Percentiles rank a stretch among this genome's conserved stretches.
Evolutionary conservation across 23 tunicate genomes (phyloP).

Genomic region (Trididemnum nubilum): DNA sequence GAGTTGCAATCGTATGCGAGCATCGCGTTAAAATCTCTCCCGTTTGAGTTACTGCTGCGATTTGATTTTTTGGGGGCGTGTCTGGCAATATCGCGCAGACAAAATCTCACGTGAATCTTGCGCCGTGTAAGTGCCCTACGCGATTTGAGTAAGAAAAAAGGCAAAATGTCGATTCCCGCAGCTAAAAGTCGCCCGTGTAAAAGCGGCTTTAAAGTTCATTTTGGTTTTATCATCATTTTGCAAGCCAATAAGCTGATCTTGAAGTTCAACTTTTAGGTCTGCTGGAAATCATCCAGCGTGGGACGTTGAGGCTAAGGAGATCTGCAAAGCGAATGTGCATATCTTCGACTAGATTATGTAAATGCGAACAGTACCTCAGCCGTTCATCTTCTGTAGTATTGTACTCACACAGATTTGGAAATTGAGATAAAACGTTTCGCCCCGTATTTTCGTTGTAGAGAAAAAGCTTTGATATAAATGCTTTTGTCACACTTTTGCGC

Average conservation of each 20-base stretch:
- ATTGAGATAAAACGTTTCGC: slow-evolving; percentile 33
- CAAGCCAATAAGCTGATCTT: slow-evolving; percentile 24
- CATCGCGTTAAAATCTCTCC: no score
- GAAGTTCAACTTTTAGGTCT: slow-evolving; percentile 45
- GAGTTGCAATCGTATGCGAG: no score
- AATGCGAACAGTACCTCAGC: no score
- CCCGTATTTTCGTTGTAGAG: slow-evolving; percentile 24
- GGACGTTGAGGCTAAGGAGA: slow-evolving; percentile 18
- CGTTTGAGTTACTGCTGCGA: no score
- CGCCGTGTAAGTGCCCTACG: no score
- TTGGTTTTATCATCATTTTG: slow-evolving; percentile 32
- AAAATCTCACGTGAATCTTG: no score
- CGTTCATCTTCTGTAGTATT: slow-evolving; percentile 29
- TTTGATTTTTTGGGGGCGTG: no score
- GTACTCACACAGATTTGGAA: slow-evolving; percentile 36
- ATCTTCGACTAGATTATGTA: slow-evolving; percentile 14
- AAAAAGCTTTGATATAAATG: slow-evolving; percentile 25
- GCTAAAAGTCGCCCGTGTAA: no score
- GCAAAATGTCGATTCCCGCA: no score
- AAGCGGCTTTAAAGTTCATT: slow-evolving; percentile 25
- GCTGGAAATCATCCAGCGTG: slow-evolving; percentile 22
- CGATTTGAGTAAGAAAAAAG: no score
- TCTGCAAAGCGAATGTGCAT: slow-evolving; percentile 39
- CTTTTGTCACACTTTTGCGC: slow-evolving; percentile 20
- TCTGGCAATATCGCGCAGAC: no score